A percentile compares a stretch with the other conserved stretches of the same genome.
phyloP scores from a whole-genome alignment of 2,113 vertebrate species.

The Puma concolor region DNA sequence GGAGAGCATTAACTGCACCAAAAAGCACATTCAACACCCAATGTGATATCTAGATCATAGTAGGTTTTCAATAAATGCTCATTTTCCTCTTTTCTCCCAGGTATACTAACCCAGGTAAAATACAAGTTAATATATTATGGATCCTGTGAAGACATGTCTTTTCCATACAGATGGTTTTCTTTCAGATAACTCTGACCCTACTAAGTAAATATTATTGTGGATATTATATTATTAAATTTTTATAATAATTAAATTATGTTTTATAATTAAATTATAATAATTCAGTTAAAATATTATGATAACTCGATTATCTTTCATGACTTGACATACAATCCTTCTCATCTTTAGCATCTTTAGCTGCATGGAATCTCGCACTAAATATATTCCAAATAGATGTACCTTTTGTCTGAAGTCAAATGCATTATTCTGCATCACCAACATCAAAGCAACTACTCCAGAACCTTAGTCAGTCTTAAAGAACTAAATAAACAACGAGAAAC shows the following conservation, averaged over 20 bases:
- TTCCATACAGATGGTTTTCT: constrained; percentile 20
- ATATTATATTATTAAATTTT: neutral
- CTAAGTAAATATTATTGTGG: neutral
- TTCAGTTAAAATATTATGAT: neutral
- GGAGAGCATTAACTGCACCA: neutral
- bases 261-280: neutral
- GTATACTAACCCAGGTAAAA: neutral
- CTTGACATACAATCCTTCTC: neutral
- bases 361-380: neutral
- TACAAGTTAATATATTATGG: neutral
- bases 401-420: neutral
- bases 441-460: constrained; percentile 23
- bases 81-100: neutral
- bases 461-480: neutral
- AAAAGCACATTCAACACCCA: neutral
- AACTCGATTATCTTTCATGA: constrained; percentile 34
- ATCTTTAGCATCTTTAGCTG: neutral
- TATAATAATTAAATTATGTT: constrained; percentile 6
- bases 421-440: neutral
- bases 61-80: neutral
- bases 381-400: neutral
- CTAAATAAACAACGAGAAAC: constrained; percentile 10
- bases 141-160: neutral
- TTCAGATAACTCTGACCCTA: constrained; percentile 7
- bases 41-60: too few species aligned